phyloP scores from a whole-genome alignment of 2,797 vertebrate genomes.

The Acanthis flammea region DNA sequence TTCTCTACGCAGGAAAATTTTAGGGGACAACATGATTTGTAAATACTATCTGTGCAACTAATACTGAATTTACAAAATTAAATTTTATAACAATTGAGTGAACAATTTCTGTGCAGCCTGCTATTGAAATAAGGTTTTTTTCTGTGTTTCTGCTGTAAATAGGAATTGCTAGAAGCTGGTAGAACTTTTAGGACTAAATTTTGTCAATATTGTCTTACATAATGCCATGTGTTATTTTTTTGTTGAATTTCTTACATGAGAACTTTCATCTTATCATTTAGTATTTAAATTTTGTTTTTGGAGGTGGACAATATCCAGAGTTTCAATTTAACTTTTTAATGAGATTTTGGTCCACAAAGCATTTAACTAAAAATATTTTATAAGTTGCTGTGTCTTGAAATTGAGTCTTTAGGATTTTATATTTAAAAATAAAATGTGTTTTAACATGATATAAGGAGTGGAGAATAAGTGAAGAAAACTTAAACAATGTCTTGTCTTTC shows the following conservation, averaged over 20 bases:
- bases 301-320: background rate
- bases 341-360: background rate
- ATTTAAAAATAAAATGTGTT: background rate
- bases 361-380: background rate
- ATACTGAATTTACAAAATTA: background rate
- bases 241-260: background rate
- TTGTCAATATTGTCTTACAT: background rate
- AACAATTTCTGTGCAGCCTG: background rate
- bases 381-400: background rate
- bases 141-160: background rate
- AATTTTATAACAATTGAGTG: background rate
- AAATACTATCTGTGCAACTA: background rate
- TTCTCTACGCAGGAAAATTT: background rate
- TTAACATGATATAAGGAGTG: background rate
- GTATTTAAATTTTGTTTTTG: background rate
- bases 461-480: background rate
- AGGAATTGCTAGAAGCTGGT: background rate
- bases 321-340: background rate
- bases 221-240: background rate
- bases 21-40: background rate
- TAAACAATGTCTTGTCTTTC: background rate
- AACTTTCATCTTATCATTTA: background rate
- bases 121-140: background rate
- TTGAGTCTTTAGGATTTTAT: background rate
- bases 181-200: background rate